phyloP scores from a whole-genome alignment of 92 coral and sea anemone genomes.

The Plumapathes pennacea region DNA sequence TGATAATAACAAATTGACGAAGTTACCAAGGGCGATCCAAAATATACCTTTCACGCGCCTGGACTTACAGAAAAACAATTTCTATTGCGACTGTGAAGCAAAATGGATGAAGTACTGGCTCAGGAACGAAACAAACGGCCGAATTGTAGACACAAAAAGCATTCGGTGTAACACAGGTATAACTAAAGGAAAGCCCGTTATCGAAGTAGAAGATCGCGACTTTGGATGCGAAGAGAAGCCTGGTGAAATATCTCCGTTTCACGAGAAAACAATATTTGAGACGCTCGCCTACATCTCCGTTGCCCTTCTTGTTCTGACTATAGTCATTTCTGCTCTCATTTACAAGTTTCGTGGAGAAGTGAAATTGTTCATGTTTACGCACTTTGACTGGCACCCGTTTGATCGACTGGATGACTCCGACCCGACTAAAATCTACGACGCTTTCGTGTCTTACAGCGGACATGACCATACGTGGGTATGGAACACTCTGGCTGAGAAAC shows the following conservation, averaged over 20 bases:
- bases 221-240: slow-evolving; percentile 37
- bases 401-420: slow-evolving; percentile 75
- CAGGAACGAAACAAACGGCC: slow-evolving; percentile 6
- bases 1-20: slow-evolving; percentile 57
- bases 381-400: slow-evolving; percentile 83
- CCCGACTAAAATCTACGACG: slow-evolving; percentile 69
- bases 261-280: no score
- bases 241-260: background rate
- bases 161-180: slow-evolving; percentile 56
- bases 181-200: slow-evolving; percentile 44
- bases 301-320: background rate
- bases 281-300: no score
- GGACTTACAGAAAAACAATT: slow-evolving; percentile 51
- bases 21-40: slow-evolving; percentile 38
- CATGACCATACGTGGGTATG: slow-evolving; percentile 63
- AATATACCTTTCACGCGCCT: slow-evolving; percentile 22
- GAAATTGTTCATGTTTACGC: slow-evolving; percentile 61
- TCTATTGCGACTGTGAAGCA: slow-evolving; percentile 67
- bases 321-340: slow-evolving; percentile 4
- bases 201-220: slow-evolving; percentile 23
- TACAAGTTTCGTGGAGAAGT: slow-evolving; percentile 59
- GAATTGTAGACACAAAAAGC: slow-evolving; percentile 27
- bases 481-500: slow-evolving; percentile 38
- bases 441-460: slow-evolving; percentile 77
- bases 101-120: slow-evolving; percentile 73